Evolutionary conservation across 2,797 vertebrate species (phyloP), one percentile per base, ranked within the genome.

Genomic region (Rhinichthys osculus): DNA sequence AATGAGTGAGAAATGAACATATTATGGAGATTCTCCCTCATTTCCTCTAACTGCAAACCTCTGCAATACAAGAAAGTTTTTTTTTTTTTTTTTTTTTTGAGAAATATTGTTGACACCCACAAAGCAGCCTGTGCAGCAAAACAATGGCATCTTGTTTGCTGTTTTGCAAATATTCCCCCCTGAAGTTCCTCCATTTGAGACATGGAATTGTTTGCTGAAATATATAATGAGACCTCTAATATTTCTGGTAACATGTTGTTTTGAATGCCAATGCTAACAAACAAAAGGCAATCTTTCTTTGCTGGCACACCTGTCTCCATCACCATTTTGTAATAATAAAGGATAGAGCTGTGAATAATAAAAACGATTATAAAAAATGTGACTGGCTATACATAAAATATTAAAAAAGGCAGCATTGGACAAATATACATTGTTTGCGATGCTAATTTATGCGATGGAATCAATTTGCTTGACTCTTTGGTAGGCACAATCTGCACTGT

Each of bases 181-280:
- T 76, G 67, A 76, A 47, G 54, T 73, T 88, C 54, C 52, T 79
- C 52, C 3, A 44, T 47, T 82, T 84, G 66, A 78, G 59, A 59
- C 47, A 52, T 73, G 40, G 40, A 86, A 86, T 66, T 82, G 83
- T 86, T 81, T 80, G 67, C 52, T 66, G 57, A 81, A 88, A 85
- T 71, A 80, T 66, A 78, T 54, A 80, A 87, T 72, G 80, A 85
- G 44, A 64, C 59, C 70, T 87, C 13, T 83, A 77, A 71, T 74
- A 73, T 85, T 83, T 67, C 50, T 38, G 14, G 27, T 42, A 69
- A 87, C 54, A 76, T 79, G 89, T 70, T 84, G 85, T 70, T 54
- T 80, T 86, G 80, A 83, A 85, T 80, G 33, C 27, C 52, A 79
- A 72, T 66, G 72, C 42, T 69, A 83, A 78, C 64, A 82, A 79